A percentile compares a stretch with the other conserved stretches of the same genome.
These are phyloP conservation scores for Arctocebus calabarensis DNA, from an alignment of 2,797 vertebrate species.

Conservation along the genomic window DNA sequence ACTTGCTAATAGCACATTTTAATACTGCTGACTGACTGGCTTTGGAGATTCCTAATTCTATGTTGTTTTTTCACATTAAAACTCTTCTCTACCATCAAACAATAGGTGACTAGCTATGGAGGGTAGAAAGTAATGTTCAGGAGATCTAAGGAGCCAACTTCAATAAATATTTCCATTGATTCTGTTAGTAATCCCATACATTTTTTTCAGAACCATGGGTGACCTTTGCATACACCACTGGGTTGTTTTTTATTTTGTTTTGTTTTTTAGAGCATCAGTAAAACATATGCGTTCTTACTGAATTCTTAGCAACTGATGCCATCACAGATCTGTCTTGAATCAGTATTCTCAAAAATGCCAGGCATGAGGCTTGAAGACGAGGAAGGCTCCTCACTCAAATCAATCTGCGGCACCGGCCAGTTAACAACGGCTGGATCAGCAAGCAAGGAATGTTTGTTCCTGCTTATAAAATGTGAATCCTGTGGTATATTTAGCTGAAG, in stretches of 20 bases:
- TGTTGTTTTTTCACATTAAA: conserved; percentile 40
- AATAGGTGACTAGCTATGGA: not conserved
- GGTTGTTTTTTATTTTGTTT: not conserved
- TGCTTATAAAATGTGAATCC: conserved; percentile 46
- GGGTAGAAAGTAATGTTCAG: not conserved
- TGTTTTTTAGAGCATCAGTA: conserved; percentile 11
- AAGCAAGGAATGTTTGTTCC: not conserved
- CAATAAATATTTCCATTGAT: conserved; percentile 12
- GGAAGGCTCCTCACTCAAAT: not conserved
- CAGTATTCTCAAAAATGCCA: conserved; percentile 49
- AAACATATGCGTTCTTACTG: not conserved
- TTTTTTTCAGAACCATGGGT: not conserved
- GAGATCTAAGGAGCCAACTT: not conserved
- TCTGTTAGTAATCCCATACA: not conserved
- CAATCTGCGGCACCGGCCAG: not conserved
- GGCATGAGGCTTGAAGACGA: not conserved
- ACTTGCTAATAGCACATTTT: conserved; percentile 59
- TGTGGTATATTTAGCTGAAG: conserved; percentile 20
- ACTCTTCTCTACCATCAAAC: not conserved
- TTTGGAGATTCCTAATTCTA: not conserved
- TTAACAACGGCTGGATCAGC: not conserved
- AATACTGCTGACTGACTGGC: not conserved
- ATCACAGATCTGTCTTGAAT: conserved; percentile 14
- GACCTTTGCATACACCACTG: not conserved
- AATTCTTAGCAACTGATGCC: conserved; percentile 28